Evolutionary conservation across 2,113 vertebrate genomes (phyloP).

Genomic region (Chrysemys picta): DNA sequence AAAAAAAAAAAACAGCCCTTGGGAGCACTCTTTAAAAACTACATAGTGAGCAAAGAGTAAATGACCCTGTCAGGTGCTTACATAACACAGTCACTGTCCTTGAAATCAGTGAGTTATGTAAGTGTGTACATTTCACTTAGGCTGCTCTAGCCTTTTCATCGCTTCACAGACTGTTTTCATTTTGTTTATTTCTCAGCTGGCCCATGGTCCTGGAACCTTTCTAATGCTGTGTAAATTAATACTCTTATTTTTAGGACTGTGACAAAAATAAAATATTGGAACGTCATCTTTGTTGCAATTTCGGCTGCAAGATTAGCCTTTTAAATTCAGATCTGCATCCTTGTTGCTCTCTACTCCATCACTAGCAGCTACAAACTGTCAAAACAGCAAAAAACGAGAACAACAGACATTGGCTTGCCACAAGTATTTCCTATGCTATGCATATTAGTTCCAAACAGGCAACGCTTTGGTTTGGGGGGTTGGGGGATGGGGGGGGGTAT

Average conservation of each 20-base stretch:
- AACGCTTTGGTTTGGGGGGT: neutral
- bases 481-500: neutral
- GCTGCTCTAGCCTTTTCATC: neutral
- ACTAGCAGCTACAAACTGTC: neutral
- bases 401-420: neutral
- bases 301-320: constrained; percentile 18
- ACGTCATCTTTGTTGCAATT: neutral
- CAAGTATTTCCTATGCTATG: neutral
- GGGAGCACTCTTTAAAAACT: constrained; percentile 30
- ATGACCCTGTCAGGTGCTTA: neutral
- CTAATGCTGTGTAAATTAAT: constrained; percentile 16
- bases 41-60: constrained; percentile 17
- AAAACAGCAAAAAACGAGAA: neutral
- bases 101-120: neutral
- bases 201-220: constrained; percentile 28
- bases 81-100: neutral
- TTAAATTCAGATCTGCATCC: neutral
- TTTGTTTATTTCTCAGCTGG: constrained; percentile 40
- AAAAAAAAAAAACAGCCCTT: constrained; percentile 36
- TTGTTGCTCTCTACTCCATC: neutral
- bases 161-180: constrained; percentile 63
- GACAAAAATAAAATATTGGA: constrained; percentile 1
- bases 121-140: neutral
- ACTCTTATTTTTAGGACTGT: constrained; percentile 7
- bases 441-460: constrained; percentile 21